Percentiles rank a stretch among this genome's conserved stretches.
These are phyloP conservation scores for Hydriomena furcata DNA, from an alignment of 2,888 invertebrate species.

Conservation along the genomic window DNA sequence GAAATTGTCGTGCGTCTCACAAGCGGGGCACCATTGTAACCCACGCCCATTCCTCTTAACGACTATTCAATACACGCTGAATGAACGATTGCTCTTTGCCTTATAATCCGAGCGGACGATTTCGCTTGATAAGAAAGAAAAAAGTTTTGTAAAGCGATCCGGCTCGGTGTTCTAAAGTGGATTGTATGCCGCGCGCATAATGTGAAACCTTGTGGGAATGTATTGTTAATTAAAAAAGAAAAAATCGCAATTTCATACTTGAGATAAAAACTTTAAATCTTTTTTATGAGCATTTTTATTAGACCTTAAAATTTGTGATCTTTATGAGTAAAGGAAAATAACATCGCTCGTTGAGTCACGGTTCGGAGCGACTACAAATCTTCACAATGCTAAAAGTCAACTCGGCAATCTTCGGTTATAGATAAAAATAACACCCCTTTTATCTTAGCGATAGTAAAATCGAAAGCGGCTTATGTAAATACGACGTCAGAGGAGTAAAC, in stretches of 20 bases:
- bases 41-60: slow-evolving; percentile 77
- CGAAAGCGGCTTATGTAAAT: slow-evolving; percentile 52
- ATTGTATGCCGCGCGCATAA: slow-evolving; percentile 50
- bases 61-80: slow-evolving; percentile 80
- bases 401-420: slow-evolving; percentile 11
- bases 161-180: slow-evolving; percentile 54
- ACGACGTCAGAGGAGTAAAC: slow-evolving; percentile 47
- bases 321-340: no score
- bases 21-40: slow-evolving; percentile 60
- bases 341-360: no score
- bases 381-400: not conserved
- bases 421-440: no score
- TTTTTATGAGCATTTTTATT: not conserved
- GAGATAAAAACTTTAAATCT: not conserved
- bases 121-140: slow-evolving; percentile 62
- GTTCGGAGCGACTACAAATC: not conserved
- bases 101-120: slow-evolving; percentile 74
- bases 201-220: slow-evolving; percentile 58
- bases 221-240: slow-evolving; percentile 39
- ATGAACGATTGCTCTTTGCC: slow-evolving; percentile 81
- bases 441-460: slow-evolving; percentile 6
- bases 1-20: slow-evolving; percentile 71
- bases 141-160: slow-evolving; percentile 76
- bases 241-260: slow-evolving; percentile 13
- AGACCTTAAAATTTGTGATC: no score